Evolutionary conservation across 2,113 vertebrate genomes (phyloP), one percentile per base, ranked within the genome.

Genomic region (Urocitellus parryii): DNA sequence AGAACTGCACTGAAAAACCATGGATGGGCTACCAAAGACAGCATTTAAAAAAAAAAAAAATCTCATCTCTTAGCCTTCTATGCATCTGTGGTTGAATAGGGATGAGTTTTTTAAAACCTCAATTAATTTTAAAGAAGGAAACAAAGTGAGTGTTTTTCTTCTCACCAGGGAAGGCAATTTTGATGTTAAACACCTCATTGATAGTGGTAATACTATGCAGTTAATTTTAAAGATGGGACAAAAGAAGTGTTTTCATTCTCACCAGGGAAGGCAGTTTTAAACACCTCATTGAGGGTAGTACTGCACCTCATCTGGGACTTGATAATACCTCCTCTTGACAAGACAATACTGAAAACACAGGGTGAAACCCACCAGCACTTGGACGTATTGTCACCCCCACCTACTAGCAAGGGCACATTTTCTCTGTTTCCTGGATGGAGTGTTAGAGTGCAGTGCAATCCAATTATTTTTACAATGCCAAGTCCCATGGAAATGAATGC

Each of bases 91-190:
- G 84, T 88, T 97, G 96, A 92, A 88, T 96, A 95, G 93, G 83
- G 96, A 97, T 94, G 96, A 68, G 90, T 96, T 98, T 98, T 98
- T 51, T 12, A 97, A 98, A 97, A 96, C 88, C 76, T 94, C 95
- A 95, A 85, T 95, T 97, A 96, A 97, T 97, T 97, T 96, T 95
- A 95, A 98, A 85, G 77, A 96, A 89, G 70, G 89, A 97, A 98
- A 94, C 96, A 97, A 97, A 97, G 96, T 68, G 85, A 98, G 85
- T 76, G 2, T 97, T 98, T 98, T 98, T 85, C 88, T 98, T 98
- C 98, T 97, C 98, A 98, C 98, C 95, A 94, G 97, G 98, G 97
- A 98, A 98, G 97, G 95, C 97, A 98, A 96, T 98, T 98, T 97
- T 97, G 97, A 97, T 98, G 97, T 98, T 98, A 98, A 98, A 98